Percentiles rank a stretch among this genome's conserved stretches.
phyloP scores from a whole-genome alignment of 2,113 vertebrate genomes.

The Rhipidura dahli region DNA sequence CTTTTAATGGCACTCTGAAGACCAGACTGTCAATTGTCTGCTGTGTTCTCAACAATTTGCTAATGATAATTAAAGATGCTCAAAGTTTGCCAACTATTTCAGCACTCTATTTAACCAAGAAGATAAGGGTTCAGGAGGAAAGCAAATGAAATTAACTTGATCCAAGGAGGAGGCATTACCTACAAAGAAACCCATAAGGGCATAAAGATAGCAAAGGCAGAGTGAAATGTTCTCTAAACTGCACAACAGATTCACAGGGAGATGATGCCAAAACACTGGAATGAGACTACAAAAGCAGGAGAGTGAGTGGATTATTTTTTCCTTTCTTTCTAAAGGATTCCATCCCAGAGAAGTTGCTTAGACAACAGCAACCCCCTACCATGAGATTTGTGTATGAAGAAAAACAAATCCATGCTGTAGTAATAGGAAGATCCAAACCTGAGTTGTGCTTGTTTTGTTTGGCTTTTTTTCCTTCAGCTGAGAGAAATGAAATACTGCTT shows the following conservation, averaged over 20 bases:
- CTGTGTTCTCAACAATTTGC: slow-evolving; percentile 45
- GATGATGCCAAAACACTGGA: slow-evolving; percentile 25
- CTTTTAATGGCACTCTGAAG: slow-evolving; percentile 44
- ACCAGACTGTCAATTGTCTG: slow-evolving; percentile 27
- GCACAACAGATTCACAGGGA: background rate
- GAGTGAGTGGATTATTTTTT: background rate
- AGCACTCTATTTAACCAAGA: background rate
- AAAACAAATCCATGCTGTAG: background rate
- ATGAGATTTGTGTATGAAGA: background rate
- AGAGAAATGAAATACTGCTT: background rate
- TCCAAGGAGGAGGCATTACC: background rate
- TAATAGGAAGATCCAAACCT: background rate
- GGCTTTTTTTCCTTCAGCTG: background rate
- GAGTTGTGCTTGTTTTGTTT: background rate
- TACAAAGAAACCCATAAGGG: background rate
- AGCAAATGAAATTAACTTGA: background rate
- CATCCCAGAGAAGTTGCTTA: slow-evolving; percentile 27
- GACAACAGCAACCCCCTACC: background rate
- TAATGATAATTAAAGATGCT: slow-evolving; percentile 63
- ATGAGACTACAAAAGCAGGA: slow-evolving; percentile 5
- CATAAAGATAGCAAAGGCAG: slow-evolving; percentile 2
- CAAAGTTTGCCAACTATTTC: slow-evolving; percentile 49
- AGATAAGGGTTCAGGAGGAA: slow-evolving; percentile 15
- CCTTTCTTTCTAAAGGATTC: slow-evolving; percentile 19
- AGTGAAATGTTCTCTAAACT: background rate